Evolutionary conservation across 2,797 vertebrate genomes (phyloP).

Genomic region (Champsocephalus esox): DNA sequence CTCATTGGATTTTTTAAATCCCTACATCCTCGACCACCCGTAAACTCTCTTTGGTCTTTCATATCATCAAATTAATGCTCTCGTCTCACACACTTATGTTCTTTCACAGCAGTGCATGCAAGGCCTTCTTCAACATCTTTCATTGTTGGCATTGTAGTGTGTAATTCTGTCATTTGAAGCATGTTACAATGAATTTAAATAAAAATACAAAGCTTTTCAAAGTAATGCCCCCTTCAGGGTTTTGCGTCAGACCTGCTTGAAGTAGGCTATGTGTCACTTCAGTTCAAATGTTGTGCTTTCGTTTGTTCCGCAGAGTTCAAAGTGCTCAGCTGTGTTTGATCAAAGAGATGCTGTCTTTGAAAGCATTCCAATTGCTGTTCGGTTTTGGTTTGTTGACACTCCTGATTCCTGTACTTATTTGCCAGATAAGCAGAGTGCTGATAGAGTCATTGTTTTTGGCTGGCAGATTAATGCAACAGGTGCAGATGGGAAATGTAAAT

Average conservation of each 20-base stretch:
- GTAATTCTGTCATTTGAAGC: constrained; percentile 60
- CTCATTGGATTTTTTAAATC: constrained; percentile 44
- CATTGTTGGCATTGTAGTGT: constrained; percentile 31
- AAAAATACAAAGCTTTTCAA: constrained; percentile 24
- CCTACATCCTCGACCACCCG: constrained; percentile 36
- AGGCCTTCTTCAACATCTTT: constrained; percentile 36
- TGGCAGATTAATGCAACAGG: constrained; percentile 71
- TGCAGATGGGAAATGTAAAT: constrained; percentile 56
- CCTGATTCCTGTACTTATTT: constrained; percentile 63
- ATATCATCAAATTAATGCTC: constrained; percentile 43
- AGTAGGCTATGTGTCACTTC: constrained; percentile 63
- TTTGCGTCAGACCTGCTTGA: constrained; percentile 56
- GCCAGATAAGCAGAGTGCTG: constrained; percentile 58
- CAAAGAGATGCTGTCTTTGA: constrained; percentile 71
- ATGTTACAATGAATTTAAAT: constrained; percentile 38
- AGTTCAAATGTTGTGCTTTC: constrained; percentile 50
- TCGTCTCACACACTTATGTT: constrained; percentile 34
- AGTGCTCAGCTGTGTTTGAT: constrained; percentile 63
- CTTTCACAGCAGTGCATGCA: constrained; percentile 3
- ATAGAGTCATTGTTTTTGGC: constrained; percentile 46
- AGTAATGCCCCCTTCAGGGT: constrained; percentile 23
- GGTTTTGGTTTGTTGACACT: constrained; percentile 64
- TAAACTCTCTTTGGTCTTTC: constrained; percentile 48
- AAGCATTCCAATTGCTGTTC: constrained; percentile 54
- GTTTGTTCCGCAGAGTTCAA: constrained; percentile 62